Percentiles rank a stretch among this genome's conserved stretches.
These are phyloP conservation scores for Argyra leucocephala DNA, from an alignment of 2,888 invertebrate species.

Conservation along the genomic window DNA sequence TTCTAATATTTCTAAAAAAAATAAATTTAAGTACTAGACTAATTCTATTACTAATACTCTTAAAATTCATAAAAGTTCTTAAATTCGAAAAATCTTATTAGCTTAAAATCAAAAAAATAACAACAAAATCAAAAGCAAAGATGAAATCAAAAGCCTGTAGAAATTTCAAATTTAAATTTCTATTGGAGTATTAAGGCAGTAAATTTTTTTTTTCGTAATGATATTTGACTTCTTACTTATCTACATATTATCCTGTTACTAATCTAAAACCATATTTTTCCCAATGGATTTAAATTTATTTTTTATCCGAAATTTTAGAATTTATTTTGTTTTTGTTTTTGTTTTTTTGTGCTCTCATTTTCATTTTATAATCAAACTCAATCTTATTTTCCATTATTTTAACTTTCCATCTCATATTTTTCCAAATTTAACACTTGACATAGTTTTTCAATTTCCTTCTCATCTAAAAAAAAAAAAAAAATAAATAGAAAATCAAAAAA, in stretches of 20 bases:
- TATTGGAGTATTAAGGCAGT: neutral
- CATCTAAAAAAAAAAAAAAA: neutral
- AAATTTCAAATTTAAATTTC: neutral
- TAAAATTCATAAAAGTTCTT: too few relatives aligned
- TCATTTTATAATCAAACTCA: neutral
- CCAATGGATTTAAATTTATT: neutral
- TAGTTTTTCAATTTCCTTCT: neutral
- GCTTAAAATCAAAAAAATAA: too few relatives aligned
- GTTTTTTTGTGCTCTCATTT: too few relatives aligned
- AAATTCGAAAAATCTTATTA: too few relatives aligned
- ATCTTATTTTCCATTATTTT: constrained; percentile 6
- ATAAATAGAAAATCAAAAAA: too few relatives aligned
- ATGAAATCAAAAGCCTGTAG: too few relatives aligned
- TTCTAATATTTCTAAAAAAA: too few relatives aligned
- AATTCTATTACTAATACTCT: too few relatives aligned
- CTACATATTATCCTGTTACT: neutral
- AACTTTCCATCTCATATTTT: constrained; percentile 2
- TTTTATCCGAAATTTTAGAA: neutral
- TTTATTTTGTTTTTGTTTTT: too few relatives aligned
- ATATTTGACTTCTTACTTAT: neutral
- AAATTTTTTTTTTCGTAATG: neutral
- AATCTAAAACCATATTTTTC: neutral
- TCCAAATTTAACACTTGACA: constrained; percentile 4
- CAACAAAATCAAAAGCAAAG: too few relatives aligned
- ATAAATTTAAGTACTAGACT: too few relatives aligned